Conservation (phyloP, 2,888 invertebrate species). For the Drosophila prolongata region DNA sequence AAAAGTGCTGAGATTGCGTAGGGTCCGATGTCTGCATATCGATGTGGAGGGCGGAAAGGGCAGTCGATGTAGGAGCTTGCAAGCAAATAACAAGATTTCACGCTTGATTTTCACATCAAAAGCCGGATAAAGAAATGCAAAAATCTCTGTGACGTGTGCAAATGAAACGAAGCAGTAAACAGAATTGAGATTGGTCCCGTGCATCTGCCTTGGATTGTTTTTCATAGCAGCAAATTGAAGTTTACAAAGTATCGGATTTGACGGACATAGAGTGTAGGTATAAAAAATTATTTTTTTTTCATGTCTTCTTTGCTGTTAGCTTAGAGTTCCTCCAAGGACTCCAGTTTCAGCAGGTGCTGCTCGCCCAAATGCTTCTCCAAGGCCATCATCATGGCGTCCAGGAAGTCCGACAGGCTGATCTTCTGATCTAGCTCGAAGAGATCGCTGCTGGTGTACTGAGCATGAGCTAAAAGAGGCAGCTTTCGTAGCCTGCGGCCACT, state of each 20-base stretch:
- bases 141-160: constrained; percentile 42
- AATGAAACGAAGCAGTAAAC: constrained; percentile 41
- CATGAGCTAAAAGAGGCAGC: constrained; percentile 94
- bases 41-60: constrained; percentile 1
- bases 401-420: constrained; percentile 67
- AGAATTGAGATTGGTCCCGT: constrained; percentile 5
- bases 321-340: constrained; percentile 37
- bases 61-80: constrained; percentile 33
- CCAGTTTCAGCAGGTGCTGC: constrained; percentile 59
- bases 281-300: constrained; percentile 3
- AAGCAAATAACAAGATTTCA: constrained; percentile 65
- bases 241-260: constrained; percentile 29
- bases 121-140: constrained; percentile 42
- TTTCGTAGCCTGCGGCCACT: constrained; percentile 95
- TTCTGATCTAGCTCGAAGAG: constrained; percentile 59
- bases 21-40: constrained; percentile 31
- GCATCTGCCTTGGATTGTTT: constrained; percentile 27
- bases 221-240: constrained; percentile 35
- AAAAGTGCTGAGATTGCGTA: constrained; percentile 47
- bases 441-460: constrained; percentile 80
- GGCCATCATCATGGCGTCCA: constrained; percentile 72
- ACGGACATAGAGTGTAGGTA: constrained; percentile 20
- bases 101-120: constrained; percentile 61
- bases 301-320: not conserved
- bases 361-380: constrained; percentile 71